Evolutionary conservation across 2,797 vertebrate species (phyloP).

Genomic region (Anniella stebbinsi): DNA sequence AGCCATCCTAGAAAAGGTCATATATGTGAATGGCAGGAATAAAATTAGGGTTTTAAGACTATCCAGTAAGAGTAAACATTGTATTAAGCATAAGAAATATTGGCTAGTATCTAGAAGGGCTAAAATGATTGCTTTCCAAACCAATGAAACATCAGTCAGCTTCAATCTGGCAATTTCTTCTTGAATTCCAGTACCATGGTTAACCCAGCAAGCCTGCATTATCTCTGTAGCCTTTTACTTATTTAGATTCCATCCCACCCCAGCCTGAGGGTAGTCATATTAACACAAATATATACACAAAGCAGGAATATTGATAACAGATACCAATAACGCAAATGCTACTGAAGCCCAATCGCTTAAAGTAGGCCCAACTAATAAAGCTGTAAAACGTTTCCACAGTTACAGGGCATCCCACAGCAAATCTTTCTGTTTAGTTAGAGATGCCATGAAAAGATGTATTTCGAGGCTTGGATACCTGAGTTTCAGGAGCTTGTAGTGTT

Average conservation of each 20-base stretch:
- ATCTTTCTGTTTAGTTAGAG: background rate
- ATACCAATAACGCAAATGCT: background rate
- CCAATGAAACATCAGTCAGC: background rate
- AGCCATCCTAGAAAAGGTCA: background rate
- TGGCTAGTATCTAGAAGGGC: background rate
- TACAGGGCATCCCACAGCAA: background rate
- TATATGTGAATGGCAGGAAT: background rate
- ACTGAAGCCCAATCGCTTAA: background rate
- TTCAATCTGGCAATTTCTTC: background rate
- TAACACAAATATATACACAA: background rate
- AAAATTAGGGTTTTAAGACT: constrained; percentile 5
- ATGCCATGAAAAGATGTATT: too few species aligned
- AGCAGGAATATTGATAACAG: background rate
- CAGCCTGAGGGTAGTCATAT: background rate
- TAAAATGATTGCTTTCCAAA: background rate
- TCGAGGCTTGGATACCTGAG: too few species aligned
- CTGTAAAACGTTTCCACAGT: background rate
- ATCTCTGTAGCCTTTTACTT: background rate
- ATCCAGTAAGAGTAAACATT: background rate
- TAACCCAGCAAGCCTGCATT: background rate
- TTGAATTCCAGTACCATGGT: background rate
- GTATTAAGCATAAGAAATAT: background rate
- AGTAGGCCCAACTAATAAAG: background rate
- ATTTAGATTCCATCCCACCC: background rate
- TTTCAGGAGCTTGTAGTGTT: too few species aligned